phyloP scores from a whole-genome alignment of 2,797 vertebrate species.

The Rhinichthys osculus region DNA sequence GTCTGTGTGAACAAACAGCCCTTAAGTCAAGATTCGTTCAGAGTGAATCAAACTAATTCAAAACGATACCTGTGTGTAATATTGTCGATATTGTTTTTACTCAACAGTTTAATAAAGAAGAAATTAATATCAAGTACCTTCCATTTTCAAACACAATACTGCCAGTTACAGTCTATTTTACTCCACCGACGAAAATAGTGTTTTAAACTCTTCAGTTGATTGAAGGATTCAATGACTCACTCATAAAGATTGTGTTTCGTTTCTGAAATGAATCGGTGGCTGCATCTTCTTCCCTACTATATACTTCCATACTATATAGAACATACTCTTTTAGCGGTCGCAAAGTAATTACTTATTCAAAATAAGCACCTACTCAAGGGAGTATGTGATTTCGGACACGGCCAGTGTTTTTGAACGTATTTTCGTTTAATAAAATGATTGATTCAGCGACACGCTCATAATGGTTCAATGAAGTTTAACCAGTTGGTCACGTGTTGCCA shows the following conservation, averaged over 20 bases:
- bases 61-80: no score
- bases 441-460: background rate
- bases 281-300: background rate
- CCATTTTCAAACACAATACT: background rate
- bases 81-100: background rate
- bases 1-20: background rate
- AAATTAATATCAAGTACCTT: background rate
- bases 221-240: background rate
- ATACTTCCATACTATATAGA: background rate
- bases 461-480: background rate
- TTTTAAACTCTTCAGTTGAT: background rate
- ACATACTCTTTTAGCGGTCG: background rate
- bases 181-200: background rate
- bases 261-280: background rate
- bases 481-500: background rate
- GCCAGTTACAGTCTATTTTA: background rate
- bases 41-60: no score
- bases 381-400: no score
- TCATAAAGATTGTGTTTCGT: background rate
- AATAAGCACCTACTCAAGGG: background rate
- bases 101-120: background rate
- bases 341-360: background rate
- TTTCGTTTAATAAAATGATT: background rate
- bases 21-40: background rate
- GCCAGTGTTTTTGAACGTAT: background rate